Base-by-base conservation (phyloP, 2,113 vertebrate genomes). In the Hyaena hyaena region DNA sequence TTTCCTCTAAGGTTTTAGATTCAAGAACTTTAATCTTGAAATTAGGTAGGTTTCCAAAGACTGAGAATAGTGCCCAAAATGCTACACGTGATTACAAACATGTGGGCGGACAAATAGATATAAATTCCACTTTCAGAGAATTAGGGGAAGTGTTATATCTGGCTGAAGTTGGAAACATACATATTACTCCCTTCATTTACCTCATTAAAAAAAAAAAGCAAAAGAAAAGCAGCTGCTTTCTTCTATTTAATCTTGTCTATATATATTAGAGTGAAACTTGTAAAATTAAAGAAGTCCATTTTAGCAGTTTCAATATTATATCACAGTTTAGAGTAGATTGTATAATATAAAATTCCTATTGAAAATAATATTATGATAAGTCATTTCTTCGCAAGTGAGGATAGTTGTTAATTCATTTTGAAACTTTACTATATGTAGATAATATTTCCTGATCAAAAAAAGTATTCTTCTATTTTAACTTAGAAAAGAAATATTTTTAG, bases 361-460 rank as follows among this genome's bases (percentile, higher is more conserved):
- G 28, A 90, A 95, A 61, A 80, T 73, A 58, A 58, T 82, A 69
- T 65, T 50, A 4, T 83, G 35, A 50, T 83, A 55, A 79, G 19
- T 45, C 5, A 33, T 55, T 89, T 28, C 1, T 73, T 79, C 65
- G 6, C 12, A 83, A 82, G 6, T 35, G 21, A 45, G 23, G 4
- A 90, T 88, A 16, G 71, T 88, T 84, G 6, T 31, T 74, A 45
- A 89, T 88, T 69, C 50, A 94, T 58, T 91, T 58, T 81, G 86
- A 92, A 89, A 17, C 3, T 35, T 39, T 74, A 31, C 10, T 63
- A 35, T 3, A 23, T 71, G n/a, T 3, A 86, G 24, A 65, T 61
- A 31, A 15, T 48, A 74, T 91, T 84, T 89, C 28, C 43, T n/a
- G 14, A 66, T 7, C 23, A 82, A 77, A 76, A 73, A 88, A 21